Base-by-base conservation (phyloP, 1,140 invertebrate species). In the Polyergus mexicanus region DNA sequence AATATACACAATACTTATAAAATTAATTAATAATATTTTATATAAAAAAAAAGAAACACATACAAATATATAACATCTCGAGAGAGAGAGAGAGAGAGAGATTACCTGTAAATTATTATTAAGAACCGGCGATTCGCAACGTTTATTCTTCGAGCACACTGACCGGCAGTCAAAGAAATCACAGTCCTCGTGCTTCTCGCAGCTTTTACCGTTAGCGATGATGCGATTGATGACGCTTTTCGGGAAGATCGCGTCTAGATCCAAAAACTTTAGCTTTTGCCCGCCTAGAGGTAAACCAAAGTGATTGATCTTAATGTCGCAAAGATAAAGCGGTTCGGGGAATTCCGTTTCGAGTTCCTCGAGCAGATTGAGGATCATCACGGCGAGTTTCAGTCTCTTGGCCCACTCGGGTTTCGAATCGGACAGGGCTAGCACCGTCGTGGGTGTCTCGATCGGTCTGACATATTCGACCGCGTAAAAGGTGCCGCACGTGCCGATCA, bases 261-360 rank as follows among this genome's bases (percentile, higher is more conserved):
- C 96, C 56, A 97, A 92, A 74, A 96, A 96, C 93, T 96, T 96
- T 19, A 96, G 85, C 85, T 93, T 95, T 41, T 95, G 95, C 3
- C 94, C 95, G 56, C 95, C 95, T 3, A 94, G 91, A 11, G 95
- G 94, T 0, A 97, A 78, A 5, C 97, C 97, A 93, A 97, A 97
- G 91, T 97, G 96, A 60, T 96, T 95, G 35, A 96, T 94, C 93
- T 97, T 97, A 0, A 97, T 94, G 92, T 97, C 96, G 93, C 97
- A 97, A 3, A 97, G 91, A 89, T 96, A 94, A 56, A 97, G 93
- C 5, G 96, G 95, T 89, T 97, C 95, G 10, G 94, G 93, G 81
- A 96, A 95, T 66, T 93, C 94, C 10, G 91, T 94, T 28, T 97
- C 96, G 22, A 97, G 88, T 72, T 96, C 95, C 38, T 96, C 95